Evolutionary conservation across 2,888 invertebrate genomes (phyloP).

Genomic region (Phortica magna): DNA sequence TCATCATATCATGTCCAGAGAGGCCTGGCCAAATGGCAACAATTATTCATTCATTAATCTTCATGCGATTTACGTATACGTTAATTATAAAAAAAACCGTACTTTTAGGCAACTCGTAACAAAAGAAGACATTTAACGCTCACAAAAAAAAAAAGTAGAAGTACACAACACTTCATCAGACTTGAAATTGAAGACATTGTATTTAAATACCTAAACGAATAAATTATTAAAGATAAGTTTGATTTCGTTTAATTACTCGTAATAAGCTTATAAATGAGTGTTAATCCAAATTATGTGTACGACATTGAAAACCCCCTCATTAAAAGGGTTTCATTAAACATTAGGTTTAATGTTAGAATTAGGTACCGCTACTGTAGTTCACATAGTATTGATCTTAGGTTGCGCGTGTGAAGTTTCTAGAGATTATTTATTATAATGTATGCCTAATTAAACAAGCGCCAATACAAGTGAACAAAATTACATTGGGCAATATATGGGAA

Average conservation of each 20-base stretch:
- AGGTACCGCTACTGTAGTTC: neutral
- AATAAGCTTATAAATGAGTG: neutral
- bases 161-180: neutral
- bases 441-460: neutral
- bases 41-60: constrained; percentile 10
- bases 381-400: neutral
- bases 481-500: neutral
- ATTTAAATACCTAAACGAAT: constrained; percentile 2
- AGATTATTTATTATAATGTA: constrained; percentile 18
- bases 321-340: neutral
- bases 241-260: neutral
- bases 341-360: neutral
- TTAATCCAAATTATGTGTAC: neutral
- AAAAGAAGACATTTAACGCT: neutral
- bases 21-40: constrained; percentile 27
- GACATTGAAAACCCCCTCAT: neutral
- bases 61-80: constrained; percentile 26
- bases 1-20: constrained; percentile 23
- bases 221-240: constrained; percentile 3
- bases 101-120: neutral
- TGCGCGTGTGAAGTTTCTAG: neutral
- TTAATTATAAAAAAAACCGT: constrained; percentile 14
- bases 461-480: constrained; percentile 1
- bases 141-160: neutral
- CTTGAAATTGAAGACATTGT: constrained; percentile 8